Evolutionary conservation across 2,888 invertebrate genomes (phyloP).

Genomic region (Catocala fraxini): DNA sequence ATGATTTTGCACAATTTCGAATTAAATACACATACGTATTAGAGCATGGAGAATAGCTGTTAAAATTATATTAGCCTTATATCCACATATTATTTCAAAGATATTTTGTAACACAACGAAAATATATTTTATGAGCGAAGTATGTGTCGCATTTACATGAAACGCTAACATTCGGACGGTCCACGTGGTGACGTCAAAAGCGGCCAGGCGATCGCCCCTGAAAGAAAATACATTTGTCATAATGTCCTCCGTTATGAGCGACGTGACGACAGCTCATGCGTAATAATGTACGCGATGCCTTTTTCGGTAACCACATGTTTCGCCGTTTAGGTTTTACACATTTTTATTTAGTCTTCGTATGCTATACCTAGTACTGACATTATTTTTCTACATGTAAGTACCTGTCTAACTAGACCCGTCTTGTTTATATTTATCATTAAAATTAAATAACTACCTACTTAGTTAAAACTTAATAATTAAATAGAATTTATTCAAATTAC

Average conservation of each 20-base stretch:
- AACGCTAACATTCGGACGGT: conserved; percentile 51
- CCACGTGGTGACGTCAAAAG: conserved; percentile 67
- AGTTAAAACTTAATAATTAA: too few relatives aligned
- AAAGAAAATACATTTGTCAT: conserved; percentile 74
- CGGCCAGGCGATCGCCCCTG: conserved; percentile 54
- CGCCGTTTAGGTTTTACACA: conserved; percentile 8
- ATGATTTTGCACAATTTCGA: neutral
- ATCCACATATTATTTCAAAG: neutral
- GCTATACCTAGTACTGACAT: neutral
- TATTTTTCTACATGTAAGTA: too few relatives aligned
- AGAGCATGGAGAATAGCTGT: conserved; percentile 13
- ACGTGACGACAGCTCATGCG: conserved; percentile 58
- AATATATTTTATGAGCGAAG: conserved; percentile 13
- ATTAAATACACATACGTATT: conserved; percentile 7
- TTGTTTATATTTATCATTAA: too few relatives aligned
- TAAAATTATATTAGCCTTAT: conserved; percentile 8
- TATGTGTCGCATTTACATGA: conserved; percentile 47
- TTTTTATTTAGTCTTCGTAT: conserved; percentile 3
- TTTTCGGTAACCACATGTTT: conserved; percentile 5
- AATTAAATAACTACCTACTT: too few relatives aligned
- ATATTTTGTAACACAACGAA: conserved; percentile 11
- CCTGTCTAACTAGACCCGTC: too few relatives aligned
- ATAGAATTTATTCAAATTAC: too few relatives aligned
- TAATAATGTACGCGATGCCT: conserved; percentile 41
- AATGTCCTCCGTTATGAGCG: conserved; percentile 55